Conservation (phyloP, 2,888 invertebrate genomes). For the Dendrolimus pini region DNA sequence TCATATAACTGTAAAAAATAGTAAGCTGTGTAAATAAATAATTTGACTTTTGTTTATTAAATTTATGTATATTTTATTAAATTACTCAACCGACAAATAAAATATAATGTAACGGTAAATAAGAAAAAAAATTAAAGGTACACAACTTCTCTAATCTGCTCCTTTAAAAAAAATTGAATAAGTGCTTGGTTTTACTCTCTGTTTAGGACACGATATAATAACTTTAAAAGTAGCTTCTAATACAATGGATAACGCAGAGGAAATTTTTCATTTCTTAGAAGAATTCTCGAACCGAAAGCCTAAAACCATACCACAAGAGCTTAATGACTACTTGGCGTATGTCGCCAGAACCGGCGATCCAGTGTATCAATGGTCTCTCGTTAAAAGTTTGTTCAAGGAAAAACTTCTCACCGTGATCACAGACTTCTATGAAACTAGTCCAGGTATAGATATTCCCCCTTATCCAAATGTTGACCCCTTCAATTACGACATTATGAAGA, state of each 20-base stretch:
- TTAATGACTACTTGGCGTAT: conserved; percentile 92
- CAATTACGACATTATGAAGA: conserved; percentile 92
- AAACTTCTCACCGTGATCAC: conserved; percentile 91
- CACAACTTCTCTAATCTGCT: no score
- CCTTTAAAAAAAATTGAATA: no score
- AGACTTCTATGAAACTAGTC: conserved; percentile 89
- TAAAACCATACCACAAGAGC: conserved; percentile 89
- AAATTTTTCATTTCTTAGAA: conserved; percentile 88
- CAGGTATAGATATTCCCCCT: conserved; percentile 86
- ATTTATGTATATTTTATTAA: no score
- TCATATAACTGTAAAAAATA: no score
- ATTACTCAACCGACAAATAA: no score
- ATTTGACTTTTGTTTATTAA: no score
- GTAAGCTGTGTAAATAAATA: no score
- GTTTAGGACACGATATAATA: no score
- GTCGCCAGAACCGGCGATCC: conserved; percentile 97
- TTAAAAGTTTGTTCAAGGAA: conserved; percentile 91
- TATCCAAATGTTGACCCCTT: conserved; percentile 95
- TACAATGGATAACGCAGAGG: conserved; percentile 88
- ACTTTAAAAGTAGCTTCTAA: background rate
- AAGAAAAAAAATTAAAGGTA: no score
- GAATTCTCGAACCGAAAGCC: conserved; percentile 86
- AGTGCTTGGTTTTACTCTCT: no score
- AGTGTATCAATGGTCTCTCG: conserved; percentile 92
- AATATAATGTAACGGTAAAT: no score